These are phyloP conservation scores for Hemicrepidius hirtus DNA, from an alignment of 2,888 invertebrate genomes.

Conservation along the genomic window DNA sequence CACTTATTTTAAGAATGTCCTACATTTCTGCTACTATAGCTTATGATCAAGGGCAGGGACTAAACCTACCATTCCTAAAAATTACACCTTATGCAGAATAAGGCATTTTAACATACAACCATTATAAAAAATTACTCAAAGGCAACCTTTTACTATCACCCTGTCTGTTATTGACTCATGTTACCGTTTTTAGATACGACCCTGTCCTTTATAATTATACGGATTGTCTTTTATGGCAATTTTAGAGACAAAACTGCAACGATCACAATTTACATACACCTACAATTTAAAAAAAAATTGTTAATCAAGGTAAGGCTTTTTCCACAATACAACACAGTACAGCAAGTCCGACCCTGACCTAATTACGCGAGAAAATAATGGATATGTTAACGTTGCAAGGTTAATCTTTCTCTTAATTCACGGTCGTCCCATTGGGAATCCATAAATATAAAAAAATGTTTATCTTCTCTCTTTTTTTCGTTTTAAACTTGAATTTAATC, in stretches of 20 bases:
- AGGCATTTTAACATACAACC: no score
- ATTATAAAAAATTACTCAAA: no score
- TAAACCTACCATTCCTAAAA: no score
- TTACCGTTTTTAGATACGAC: constrained; percentile 1
- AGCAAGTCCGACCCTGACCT: constrained; percentile 32
- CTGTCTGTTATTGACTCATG: constrained; percentile 3
- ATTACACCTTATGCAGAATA: no score
- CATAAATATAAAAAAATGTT: not conserved
- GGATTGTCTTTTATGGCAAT: not conserved
- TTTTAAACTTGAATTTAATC: no score
- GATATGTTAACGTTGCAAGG: constrained; percentile 23
- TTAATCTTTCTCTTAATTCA: constrained; percentile 22
- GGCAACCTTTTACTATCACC: no score
- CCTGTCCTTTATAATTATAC: constrained; percentile 8
- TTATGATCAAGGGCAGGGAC: no score
- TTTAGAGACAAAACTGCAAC: constrained; percentile 1
- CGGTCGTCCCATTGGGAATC: not conserved
- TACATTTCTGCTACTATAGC: no score
- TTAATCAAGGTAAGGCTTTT: constrained; percentile 5
- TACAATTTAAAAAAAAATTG: constrained; percentile 24
- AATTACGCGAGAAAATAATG: constrained; percentile 33
- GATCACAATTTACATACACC: constrained; percentile 15
- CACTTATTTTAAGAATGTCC: no score
- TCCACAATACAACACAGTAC: not conserved
- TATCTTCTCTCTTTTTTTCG: not conserved